These are phyloP conservation scores for Chondrilla cf. caribensis DNA, from an alignment of 37 sponge, comb jelly and placozoan genomes.

Conservation along the genomic window DNA sequence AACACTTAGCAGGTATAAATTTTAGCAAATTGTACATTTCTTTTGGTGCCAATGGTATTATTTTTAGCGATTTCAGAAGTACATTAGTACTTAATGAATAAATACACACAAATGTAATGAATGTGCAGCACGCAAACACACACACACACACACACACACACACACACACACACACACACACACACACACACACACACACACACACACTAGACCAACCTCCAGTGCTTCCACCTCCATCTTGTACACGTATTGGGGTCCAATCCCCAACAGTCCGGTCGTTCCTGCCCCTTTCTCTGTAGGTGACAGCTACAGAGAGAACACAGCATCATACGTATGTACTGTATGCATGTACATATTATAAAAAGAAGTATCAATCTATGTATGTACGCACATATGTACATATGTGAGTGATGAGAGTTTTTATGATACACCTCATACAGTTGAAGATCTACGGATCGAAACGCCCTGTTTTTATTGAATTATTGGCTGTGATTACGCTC, in stretches of 20 bases:
- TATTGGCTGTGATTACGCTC: too few relatives aligned
- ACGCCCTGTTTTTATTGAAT: too few relatives aligned
- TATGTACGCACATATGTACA: constrained; percentile 21
- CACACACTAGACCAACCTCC: constrained; percentile 12
- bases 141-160: background rate
- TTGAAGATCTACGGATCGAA: background rate
- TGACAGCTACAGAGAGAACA: background rate
- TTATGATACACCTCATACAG: background rate
- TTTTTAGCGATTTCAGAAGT: background rate
- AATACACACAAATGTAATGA: background rate
- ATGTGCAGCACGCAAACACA: background rate
- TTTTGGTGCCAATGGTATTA: too few relatives aligned
- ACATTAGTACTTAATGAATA: too few relatives aligned
- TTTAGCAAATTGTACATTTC: too few relatives aligned
- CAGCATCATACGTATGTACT: background rate
- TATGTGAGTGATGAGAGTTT: background rate
- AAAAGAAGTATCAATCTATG: background rate
- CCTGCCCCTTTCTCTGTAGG: background rate
- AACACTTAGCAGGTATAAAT: too few relatives aligned
- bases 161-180: background rate
- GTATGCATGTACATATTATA: background rate
- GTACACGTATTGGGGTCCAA: constrained; percentile 14
- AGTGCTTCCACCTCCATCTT: constrained; percentile 15
- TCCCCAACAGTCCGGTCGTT: constrained; percentile 8
- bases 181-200: background rate